Evolutionary conservation across 2,113 vertebrate species (phyloP).

Genomic region (Macquaria australasica): DNA sequence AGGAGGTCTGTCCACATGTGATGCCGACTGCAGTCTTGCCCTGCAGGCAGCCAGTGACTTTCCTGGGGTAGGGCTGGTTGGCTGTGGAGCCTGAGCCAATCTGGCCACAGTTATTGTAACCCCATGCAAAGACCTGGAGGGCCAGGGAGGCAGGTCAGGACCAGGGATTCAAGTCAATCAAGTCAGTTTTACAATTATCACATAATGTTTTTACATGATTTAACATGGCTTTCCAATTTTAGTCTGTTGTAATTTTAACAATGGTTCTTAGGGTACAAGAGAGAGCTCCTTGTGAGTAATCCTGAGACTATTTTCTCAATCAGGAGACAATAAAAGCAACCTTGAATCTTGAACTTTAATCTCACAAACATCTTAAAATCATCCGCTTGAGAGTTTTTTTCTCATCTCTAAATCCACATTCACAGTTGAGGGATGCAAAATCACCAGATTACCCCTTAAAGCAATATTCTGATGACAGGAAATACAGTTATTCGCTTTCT

Average conservation of each 20-base stretch:
- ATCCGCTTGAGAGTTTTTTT: background rate
- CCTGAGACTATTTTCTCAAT: background rate
- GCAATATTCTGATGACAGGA: no score
- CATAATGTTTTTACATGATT: no score
- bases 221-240: background rate
- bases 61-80: slow-evolving; percentile 92
- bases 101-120: slow-evolving; percentile 96
- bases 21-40: slow-evolving; percentile 88
- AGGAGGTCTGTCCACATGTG: slow-evolving; percentile 93
- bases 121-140: slow-evolving; percentile 93
- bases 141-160: background rate
- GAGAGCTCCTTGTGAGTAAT: background rate
- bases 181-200: background rate
- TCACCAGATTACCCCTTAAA: no score
- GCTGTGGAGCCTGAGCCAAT: slow-evolving; percentile 95
- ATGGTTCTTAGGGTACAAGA: background rate
- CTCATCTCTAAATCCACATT: no score
- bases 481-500: no score
- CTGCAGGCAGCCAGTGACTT: slow-evolving; percentile 89
- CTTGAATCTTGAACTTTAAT: background rate
- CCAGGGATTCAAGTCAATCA: background rate
- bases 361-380: background rate
- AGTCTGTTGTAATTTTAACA: background rate
- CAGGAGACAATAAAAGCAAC: background rate
- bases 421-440: no score